Evolutionary conservation across 2,797 vertebrate species (phyloP).

Genomic region (Lagocephalus sceleratus): DNA sequence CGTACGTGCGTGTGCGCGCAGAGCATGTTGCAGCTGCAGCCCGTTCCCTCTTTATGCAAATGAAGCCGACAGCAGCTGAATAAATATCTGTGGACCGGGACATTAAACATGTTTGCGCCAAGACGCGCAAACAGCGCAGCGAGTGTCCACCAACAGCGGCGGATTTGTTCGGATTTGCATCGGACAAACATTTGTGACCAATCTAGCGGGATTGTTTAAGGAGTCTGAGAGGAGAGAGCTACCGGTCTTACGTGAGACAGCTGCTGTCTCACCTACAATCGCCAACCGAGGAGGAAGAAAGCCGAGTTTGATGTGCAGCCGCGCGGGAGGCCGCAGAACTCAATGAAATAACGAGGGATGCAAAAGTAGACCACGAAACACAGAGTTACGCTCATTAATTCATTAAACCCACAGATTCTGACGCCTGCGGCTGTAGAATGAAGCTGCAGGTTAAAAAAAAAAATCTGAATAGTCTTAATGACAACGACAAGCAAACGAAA

Average conservation of each 20-base stretch:
- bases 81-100: conserved; percentile 64
- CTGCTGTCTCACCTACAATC: conserved; percentile 46
- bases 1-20: background rate
- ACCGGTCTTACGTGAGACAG: conserved; percentile 51
- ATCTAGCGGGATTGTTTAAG: conserved; percentile 57
- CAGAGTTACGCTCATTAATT: too few relatives aligned
- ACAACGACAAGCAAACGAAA: too few relatives aligned
- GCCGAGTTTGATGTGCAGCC: conserved; percentile 20
- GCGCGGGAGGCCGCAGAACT: background rate
- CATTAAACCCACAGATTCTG: background rate
- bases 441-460: background rate
- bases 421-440: background rate
- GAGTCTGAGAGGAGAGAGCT: conserved; percentile 21
- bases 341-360: background rate
- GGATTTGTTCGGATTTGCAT: conserved; percentile 75
- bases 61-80: conserved; percentile 69
- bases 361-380: background rate
- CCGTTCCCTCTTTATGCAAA: conserved; percentile 48
- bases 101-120: conserved; percentile 70
- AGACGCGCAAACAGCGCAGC: conserved; percentile 62
- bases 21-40: conserved; percentile 20
- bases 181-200: conserved; percentile 72
- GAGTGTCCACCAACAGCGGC: conserved; percentile 61
- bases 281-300: conserved; percentile 3
- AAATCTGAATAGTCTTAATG: background rate